phyloP scores from a whole-genome alignment of 2,797 vertebrate genomes.

The Craterocephalus amniculus region DNA sequence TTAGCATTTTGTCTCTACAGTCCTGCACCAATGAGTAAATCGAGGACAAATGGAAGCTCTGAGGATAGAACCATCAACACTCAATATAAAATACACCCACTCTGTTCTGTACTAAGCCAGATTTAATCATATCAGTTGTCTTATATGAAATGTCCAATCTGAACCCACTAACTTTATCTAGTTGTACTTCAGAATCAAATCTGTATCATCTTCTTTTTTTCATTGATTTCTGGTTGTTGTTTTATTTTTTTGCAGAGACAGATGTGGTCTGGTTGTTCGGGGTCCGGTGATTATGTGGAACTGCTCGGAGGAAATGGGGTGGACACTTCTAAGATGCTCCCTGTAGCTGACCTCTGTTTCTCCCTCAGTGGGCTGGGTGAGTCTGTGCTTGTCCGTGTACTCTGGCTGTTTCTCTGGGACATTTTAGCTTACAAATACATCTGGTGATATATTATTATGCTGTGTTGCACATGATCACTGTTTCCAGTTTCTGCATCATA shows the following conservation, averaged over 20 bases:
- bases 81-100: neutral
- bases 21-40: too few relatives aligned
- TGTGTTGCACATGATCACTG: neutral
- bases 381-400: conserved; percentile 39
- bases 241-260: conserved; percentile 78
- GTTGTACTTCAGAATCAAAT: neutral
- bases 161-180: neutral
- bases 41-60: neutral
- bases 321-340: conserved; percentile 95
- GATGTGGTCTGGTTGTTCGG: conserved; percentile 83
- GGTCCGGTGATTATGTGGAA: conserved; percentile 91
- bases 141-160: neutral
- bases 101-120: neutral
- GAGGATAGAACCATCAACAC: neutral
- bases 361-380: conserved; percentile 91
- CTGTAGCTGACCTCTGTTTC: conserved; percentile 92
- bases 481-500: neutral
- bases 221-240: neutral
- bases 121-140: neutral
- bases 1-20: too few relatives aligned
- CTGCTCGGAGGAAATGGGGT: conserved; percentile 91
- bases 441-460: neutral
- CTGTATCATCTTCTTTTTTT: neutral
- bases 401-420: neutral
- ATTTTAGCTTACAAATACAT: neutral